Conservation (phyloP, 2,888 invertebrate genomes). For the Brachyptera risi region DNA sequence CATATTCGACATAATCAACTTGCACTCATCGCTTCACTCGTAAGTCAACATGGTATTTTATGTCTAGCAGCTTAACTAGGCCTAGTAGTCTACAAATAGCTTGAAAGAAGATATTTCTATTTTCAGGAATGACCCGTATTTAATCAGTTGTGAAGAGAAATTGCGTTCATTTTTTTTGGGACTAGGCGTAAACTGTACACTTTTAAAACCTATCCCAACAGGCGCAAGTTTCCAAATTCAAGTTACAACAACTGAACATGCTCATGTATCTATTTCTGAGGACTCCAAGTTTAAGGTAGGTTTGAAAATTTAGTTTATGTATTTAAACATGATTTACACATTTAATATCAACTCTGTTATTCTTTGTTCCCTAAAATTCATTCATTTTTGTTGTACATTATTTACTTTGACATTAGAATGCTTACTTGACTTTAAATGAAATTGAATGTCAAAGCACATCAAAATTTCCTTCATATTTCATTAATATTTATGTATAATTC, state of each 20-base stretch:
- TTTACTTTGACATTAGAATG: too few species aligned
- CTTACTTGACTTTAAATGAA: too few species aligned
- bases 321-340: too few species aligned
- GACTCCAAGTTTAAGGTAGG: not conserved
- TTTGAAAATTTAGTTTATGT: too few species aligned
- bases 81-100: not conserved
- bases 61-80: too few species aligned
- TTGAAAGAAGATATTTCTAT: not conserved
- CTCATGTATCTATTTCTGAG: not conserved
- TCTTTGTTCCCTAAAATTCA: too few species aligned
- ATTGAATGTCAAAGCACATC: too few species aligned
- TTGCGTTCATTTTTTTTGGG: not conserved
- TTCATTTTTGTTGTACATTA: too few species aligned
- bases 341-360: too few species aligned
- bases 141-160: not conserved
- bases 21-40: not conserved
- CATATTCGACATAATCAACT: conserved; percentile 44
- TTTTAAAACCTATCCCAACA: not conserved
- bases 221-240: not conserved
- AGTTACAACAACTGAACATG: not conserved
- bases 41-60: too few species aligned
- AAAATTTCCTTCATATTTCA: too few species aligned
- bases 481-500: too few species aligned
- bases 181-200: not conserved
- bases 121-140: not conserved